A percentile compares a stretch with the other conserved stretches of the same genome.
phyloP scores from a whole-genome alignment of 2,888 invertebrate genomes.

The Apomyelois bistriatella region DNA sequence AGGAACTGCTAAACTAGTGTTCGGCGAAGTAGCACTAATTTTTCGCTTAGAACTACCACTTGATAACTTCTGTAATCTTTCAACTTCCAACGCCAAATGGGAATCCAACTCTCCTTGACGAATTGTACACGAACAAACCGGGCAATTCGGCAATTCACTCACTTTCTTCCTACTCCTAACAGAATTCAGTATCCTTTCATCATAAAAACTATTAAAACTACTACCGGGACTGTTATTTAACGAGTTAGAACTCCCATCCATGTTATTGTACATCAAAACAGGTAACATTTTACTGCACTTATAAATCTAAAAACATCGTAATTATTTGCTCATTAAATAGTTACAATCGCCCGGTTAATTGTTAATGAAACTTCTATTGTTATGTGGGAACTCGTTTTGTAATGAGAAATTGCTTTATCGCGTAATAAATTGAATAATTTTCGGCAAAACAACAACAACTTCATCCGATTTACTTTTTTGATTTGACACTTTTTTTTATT shows the following conservation, averaged over 20 bases:
- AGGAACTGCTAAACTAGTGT: constrained; percentile 39
- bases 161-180: constrained; percentile 81
- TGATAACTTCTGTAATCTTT: constrained; percentile 59
- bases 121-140: constrained; percentile 92
- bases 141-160: constrained; percentile 88
- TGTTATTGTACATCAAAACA: constrained; percentile 64
- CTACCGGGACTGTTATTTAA: constrained; percentile 43
- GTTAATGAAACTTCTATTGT: constrained; percentile 47
- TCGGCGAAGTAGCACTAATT: constrained; percentile 48
- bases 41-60: constrained; percentile 55
- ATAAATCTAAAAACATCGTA: constrained; percentile 70
- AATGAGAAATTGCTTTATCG: constrained; percentile 31
- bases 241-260: constrained; percentile 65
- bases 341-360: constrained; percentile 27
- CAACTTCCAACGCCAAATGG: constrained; percentile 89
- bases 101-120: constrained; percentile 90
- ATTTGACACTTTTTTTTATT: not conserved
- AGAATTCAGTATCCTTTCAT: constrained; percentile 67
- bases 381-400: constrained; percentile 55
- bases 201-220: constrained; percentile 50
- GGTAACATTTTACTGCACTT: constrained; percentile 61
- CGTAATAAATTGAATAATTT: constrained; percentile 32
- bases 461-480: constrained; percentile 40
- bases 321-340: constrained; percentile 36
- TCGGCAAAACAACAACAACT: constrained; percentile 48